Conservation (phyloP, 2,113 vertebrate species). For the Archocentrus centrarchus region DNA sequence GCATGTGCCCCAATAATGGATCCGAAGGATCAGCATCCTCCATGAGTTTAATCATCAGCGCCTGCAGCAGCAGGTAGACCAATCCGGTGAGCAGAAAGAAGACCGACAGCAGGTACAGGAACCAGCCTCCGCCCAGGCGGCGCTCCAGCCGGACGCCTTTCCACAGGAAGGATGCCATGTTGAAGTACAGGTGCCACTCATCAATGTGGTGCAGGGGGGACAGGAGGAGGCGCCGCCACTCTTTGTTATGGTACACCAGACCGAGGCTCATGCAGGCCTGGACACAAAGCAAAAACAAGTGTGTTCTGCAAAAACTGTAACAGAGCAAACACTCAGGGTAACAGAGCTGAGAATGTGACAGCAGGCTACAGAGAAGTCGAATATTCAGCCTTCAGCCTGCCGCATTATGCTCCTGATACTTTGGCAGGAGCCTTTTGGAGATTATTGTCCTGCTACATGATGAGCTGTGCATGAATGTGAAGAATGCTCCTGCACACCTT, state of each 20-base stretch:
- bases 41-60: slow-evolving; percentile 72
- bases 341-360: no score
- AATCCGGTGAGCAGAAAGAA: slow-evolving; percentile 89
- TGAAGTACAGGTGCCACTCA: slow-evolving; percentile 95
- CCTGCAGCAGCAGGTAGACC: slow-evolving; percentile 88
- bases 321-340: no score
- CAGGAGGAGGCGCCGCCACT: slow-evolving; percentile 90
- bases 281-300: neutral
- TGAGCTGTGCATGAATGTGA: neutral
- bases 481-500: neutral
- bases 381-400: no score
- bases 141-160: slow-evolving; percentile 89
- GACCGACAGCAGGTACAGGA: slow-evolving; percentile 84
- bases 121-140: slow-evolving; percentile 86
- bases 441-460: neutral
- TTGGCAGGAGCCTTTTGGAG: no score
- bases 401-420: neutral
- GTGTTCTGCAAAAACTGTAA: no score
- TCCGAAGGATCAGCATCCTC: rapidly evolving
- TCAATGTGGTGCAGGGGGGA: slow-evolving; percentile 89
- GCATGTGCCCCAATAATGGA: neutral
- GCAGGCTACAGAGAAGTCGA: no score
- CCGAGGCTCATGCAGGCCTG: slow-evolving; percentile 88
- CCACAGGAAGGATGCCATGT: slow-evolving; percentile 94
- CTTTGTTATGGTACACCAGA: slow-evolving; percentile 77